These are phyloP conservation scores for Eulemur coronatus DNA, from an alignment of 2,797 vertebrate species.

Conservation along the genomic window DNA sequence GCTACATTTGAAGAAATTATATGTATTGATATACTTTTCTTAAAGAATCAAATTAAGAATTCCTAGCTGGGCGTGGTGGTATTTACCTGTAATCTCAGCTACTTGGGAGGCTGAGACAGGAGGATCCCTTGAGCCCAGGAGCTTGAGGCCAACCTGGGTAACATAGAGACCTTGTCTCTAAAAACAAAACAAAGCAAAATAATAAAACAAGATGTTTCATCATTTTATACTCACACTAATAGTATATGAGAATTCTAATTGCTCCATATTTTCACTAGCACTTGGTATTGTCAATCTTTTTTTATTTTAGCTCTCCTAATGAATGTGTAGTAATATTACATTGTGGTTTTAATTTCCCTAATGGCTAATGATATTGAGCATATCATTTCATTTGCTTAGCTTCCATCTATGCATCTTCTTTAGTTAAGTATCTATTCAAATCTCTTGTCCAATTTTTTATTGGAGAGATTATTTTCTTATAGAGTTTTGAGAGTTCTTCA, in stretches of 20 bases:
- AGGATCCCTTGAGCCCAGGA: background rate
- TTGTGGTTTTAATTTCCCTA: background rate
- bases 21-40: background rate
- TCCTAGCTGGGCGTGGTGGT: background rate
- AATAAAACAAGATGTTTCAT: no score
- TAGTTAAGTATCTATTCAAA: background rate
- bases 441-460: background rate
- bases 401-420: background rate
- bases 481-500: background rate
- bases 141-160: background rate
- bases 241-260: background rate
- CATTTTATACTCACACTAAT: background rate
- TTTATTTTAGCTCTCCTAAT: background rate
- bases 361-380: background rate
- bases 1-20: background rate
- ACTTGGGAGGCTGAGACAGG: background rate
- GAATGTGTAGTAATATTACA: background rate
- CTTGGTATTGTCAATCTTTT: background rate
- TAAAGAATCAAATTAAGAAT: background rate
- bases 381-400: background rate
- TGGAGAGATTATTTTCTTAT: background rate
- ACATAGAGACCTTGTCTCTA: background rate
- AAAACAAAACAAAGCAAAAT: background rate
- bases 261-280: background rate
- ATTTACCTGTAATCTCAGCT: background rate